phyloP scores from a whole-genome alignment of 2,888 invertebrate genomes.

The Calephelis perditalis region DNA sequence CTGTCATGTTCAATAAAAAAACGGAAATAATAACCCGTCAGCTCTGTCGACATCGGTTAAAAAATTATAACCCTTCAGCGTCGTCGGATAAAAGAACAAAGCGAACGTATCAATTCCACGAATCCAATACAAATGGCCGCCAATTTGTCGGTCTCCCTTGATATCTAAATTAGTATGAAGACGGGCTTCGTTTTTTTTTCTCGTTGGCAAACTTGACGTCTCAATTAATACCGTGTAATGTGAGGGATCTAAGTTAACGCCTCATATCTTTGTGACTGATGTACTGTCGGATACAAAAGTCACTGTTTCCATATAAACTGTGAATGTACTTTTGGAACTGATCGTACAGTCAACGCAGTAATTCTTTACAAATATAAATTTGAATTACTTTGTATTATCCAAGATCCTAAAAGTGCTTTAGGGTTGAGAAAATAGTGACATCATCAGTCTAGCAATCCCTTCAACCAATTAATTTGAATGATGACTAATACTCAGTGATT shows the following conservation, averaged over 20 bases:
- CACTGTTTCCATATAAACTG: constrained; percentile 20
- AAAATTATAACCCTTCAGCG: constrained; percentile 19
- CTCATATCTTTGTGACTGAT: constrained; percentile 41
- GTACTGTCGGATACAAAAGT: constrained; percentile 31
- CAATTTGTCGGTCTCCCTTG: constrained; percentile 69
- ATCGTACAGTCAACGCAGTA: no score
- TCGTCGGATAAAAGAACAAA: constrained; percentile 40
- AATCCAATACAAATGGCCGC: constrained; percentile 57
- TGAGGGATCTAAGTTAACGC: constrained; percentile 61
- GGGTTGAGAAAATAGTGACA: no score
- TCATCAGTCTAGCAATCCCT: no score
- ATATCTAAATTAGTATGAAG: constrained; percentile 74
- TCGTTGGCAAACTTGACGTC: constrained; percentile 57
- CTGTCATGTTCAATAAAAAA: no score
- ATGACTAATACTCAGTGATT: no score
- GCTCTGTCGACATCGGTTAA: not conserved
- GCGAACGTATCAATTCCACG: constrained; percentile 53
- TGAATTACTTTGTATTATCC: no score
- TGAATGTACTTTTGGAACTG: no score
- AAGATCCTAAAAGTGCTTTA: no score
- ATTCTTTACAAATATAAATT: no score
- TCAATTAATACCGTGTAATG: constrained; percentile 71
- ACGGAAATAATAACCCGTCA: no score
- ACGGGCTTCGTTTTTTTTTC: constrained; percentile 54
- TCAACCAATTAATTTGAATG: no score